Evolutionary conservation across 2,888 invertebrate genomes (phyloP).

Genomic region (Oscheius sp.): DNA sequence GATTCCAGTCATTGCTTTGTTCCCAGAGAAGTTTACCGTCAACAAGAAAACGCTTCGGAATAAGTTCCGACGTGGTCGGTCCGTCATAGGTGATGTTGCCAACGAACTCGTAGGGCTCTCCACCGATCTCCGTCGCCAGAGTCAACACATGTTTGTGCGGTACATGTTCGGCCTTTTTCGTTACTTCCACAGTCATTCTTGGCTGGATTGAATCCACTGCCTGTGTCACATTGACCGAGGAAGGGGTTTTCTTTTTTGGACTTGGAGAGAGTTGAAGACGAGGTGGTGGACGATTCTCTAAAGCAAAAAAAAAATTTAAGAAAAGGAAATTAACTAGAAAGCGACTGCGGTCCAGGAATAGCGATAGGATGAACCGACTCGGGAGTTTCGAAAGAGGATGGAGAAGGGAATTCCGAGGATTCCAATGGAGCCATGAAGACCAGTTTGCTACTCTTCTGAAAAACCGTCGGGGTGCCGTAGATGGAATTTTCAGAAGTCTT

Average conservation of each 20-base stretch:
- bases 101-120: constrained; percentile 8
- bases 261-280: too few relatives aligned
- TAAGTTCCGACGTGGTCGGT: neutral
- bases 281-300: too few relatives aligned
- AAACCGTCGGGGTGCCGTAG: neutral
- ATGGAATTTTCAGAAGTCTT: too few relatives aligned
- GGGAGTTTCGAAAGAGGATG: neutral
- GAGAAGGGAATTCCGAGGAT: neutral
- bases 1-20: constrained; percentile 23
- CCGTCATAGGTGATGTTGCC: neutral
- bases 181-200: constrained; percentile 2
- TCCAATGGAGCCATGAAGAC: neutral
- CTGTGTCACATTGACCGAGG: neutral
- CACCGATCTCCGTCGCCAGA: neutral
- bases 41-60: neutral
- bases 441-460: neutral
- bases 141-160: neutral
- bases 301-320: too few relatives aligned
- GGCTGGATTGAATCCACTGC: neutral
- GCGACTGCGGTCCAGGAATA: neutral
- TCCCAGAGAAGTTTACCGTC: constrained; percentile 9
- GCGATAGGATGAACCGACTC: constrained; percentile 5
- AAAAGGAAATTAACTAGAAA: too few relatives aligned
- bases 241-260: neutral
- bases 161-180: neutral